Percentiles rank a stretch among this genome's conserved stretches.
phyloP scores from a whole-genome alignment of 2,113 vertebrate species.

The Poeciliopsis turrubarensis region DNA sequence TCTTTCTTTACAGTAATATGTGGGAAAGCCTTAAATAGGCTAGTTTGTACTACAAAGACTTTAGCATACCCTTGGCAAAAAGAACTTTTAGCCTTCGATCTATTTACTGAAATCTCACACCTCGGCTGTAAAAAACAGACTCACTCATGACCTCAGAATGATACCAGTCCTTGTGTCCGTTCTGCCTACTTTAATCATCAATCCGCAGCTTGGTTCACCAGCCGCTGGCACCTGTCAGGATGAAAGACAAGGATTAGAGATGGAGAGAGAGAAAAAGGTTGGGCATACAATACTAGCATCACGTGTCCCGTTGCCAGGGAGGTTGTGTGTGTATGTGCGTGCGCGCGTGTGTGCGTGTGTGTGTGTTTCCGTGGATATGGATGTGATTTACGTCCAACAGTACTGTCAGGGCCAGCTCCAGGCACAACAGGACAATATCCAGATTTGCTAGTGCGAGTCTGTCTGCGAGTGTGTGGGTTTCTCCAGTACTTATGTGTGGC shows the following conservation, averaged over 20 bases:
- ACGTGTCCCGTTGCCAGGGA: slow-evolving; percentile 69
- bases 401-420: slow-evolving; percentile 64
- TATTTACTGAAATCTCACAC: slow-evolving; percentile 24
- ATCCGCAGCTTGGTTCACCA: slow-evolving; percentile 67
- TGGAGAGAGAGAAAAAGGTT: slow-evolving; percentile 63
- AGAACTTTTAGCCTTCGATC: slow-evolving; percentile 36
- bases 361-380: slow-evolving; percentile 14
- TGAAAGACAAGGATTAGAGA: slow-evolving; percentile 72
- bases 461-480: slow-evolving; percentile 26
- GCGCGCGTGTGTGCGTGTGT: background rate
- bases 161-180: slow-evolving; percentile 64
- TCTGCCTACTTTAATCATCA: slow-evolving; percentile 69
- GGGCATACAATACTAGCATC: slow-evolving; percentile 60
- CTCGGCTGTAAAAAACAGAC: slow-evolving; percentile 19
- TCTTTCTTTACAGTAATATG: background rate
- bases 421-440: slow-evolving; percentile 67
- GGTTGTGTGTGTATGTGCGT: slow-evolving; percentile 43
- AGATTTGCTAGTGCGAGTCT: slow-evolving; percentile 57
- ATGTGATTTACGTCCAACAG: slow-evolving; percentile 65
- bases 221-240: slow-evolving; percentile 71
- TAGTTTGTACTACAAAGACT: slow-evolving; percentile 8
- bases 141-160: slow-evolving; percentile 61
- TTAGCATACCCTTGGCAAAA: slow-evolving; percentile 14
- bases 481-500: slow-evolving; percentile 43
- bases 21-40: slow-evolving; percentile 1